Evolutionary conservation across 2,888 invertebrate genomes (phyloP), one percentile per base, ranked within the genome.

Genomic region (Harpalus rubripes): DNA sequence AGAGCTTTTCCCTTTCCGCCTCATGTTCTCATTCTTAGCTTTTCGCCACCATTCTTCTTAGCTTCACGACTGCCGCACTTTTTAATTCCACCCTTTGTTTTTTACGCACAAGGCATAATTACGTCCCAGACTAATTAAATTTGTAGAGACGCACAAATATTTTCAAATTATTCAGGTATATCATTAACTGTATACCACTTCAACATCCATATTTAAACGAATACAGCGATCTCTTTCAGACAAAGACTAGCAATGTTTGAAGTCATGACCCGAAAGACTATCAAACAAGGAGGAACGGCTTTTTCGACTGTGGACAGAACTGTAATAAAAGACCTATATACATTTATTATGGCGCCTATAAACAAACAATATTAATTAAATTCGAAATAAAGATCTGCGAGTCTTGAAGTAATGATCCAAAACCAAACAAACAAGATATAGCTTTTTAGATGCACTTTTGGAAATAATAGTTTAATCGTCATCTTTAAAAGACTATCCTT

Each of bases 1-100:
- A 16, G 39, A 39, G 39, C 16, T 68, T 68, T 15, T 16, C 39
- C 72, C 18, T 44, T 68, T 32, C 68, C 72, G 15, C 18, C 15
- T 74, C 72, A 74, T 44, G 72, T 74, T 18, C 44, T 74, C 18
- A 74, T 44, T 74, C 44, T 68, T 68, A 68, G 68, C 68, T 68
- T 68, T 39, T 68, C 68, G 68, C 32, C 39, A 32, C 44, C 44
- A 74, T 18, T 44, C 18, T 74, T 74, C 22, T 74, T 15, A 16
- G 12, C 44, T 16, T 18, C 8, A 10, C 16, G 7, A 44, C 32
- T 39, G 26, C 22, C 26, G 18, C 22, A 32, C 68, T 74, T 74
- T 44, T 74, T 44, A 74, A 74, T 74, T 41, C 41, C 44, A 16
- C 44, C 16, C 72, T 16, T 18, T 74, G 68, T 68, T 68, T 41